Conservation (phyloP, 2,113 vertebrate species). For the Sapajus apella region DNA sequence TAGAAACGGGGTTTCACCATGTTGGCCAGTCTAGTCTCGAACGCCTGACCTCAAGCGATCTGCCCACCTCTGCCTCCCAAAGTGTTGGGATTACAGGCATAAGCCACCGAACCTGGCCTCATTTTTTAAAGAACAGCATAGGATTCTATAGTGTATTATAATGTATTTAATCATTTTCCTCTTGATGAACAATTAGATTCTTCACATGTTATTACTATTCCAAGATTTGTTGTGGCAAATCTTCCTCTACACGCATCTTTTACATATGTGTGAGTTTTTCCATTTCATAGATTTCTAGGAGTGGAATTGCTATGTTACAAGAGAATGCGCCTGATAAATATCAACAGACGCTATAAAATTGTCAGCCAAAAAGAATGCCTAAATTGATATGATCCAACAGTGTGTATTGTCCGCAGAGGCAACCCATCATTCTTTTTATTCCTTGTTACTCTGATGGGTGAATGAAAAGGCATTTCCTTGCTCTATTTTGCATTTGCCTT, state of each 20-base stretch:
- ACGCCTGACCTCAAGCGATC: not conserved
- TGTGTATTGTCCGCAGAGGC: not conserved
- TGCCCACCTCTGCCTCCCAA: not conserved
- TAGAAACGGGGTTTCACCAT: not conserved
- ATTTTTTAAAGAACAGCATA: not conserved
- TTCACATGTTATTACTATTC: not conserved
- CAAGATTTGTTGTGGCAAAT: not conserved
- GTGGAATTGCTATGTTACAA: not conserved
- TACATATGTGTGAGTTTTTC: not conserved
- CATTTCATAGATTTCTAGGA: not conserved
- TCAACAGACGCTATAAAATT: not conserved
- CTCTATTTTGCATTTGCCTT: not conserved
- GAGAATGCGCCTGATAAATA: not conserved
- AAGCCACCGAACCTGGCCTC: not conserved
- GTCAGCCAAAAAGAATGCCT: not conserved
- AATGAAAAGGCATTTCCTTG: slow-evolving; percentile 5
- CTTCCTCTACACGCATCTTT: not conserved
- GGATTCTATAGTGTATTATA: not conserved
- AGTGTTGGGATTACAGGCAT: not conserved
- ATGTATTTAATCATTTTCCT: not conserved
- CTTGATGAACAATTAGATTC: not conserved
- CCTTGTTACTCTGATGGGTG: not conserved
- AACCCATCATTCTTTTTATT: not conserved
- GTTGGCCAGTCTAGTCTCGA: not conserved
- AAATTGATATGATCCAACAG: not conserved